Percentiles rank a stretch among this genome's conserved stretches.
These are phyloP conservation scores for Parapsyche elsis DNA, from an alignment of 1,140 invertebrate genomes.

Conservation along the genomic window DNA sequence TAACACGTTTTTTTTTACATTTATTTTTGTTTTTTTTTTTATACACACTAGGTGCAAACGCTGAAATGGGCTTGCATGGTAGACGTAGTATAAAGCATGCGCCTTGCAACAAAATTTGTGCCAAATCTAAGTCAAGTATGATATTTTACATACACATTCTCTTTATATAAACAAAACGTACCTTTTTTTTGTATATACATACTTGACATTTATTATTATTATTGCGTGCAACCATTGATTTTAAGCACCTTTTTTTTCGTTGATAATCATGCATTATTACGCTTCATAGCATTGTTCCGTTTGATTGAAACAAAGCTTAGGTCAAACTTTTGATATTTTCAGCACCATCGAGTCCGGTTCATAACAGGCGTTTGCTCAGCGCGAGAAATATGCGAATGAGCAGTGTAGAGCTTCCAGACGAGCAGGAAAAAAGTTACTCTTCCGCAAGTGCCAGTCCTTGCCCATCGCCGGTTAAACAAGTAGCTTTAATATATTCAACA, in stretches of 20 bases:
- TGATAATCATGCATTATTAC: no score
- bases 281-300: no score
- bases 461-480: constrained; percentile 81
- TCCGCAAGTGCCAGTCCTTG: constrained; percentile 93
- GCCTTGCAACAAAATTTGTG: constrained; percentile 45
- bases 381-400: constrained; percentile 88
- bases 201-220: no score
- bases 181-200: no score
- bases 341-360: constrained; percentile 92
- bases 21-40: not conserved
- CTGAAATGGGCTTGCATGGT: not conserved
- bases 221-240: not conserved
- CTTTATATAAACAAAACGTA: not conserved
- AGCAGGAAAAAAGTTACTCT: constrained; percentile 86
- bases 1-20: not conserved
- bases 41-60: not conserved
- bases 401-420: constrained; percentile 91
- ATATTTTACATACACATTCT: constrained; percentile 38
- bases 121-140: constrained; percentile 63
- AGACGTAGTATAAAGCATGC: constrained; percentile 31
- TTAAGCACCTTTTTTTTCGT: not conserved
- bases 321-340: constrained; percentile 57
- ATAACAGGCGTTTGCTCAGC: constrained; percentile 79
- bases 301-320: no score
- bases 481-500: no score